Base-by-base conservation (phyloP, 92 coral and sea anemone genomes). In the Siderastrea radians region DNA sequence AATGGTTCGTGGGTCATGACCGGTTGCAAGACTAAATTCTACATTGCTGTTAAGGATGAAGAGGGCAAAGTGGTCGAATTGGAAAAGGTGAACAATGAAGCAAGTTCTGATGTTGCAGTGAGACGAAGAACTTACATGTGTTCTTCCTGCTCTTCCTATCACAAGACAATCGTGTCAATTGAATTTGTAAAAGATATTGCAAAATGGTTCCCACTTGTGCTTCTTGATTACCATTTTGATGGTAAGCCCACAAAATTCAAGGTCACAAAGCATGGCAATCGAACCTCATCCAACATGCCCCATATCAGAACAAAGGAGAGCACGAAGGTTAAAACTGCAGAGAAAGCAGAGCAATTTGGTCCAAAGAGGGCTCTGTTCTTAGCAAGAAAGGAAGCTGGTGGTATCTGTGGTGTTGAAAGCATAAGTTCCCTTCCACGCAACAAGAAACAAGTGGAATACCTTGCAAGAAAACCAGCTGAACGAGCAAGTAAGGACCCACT, bases 181-280 rank as follows among this genome's bases (percentile, higher is more conserved):
- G 88, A 80, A 81, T 90, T 61, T 73, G 88, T 57, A 16, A 91
- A 77, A 44, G 81, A 69, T 6, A 82, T 91, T 26, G 81, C 72
- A 1, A 87, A 82, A 46, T 91, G 94, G 91, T 82, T 74, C 63
- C 94, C 91, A 44, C 74, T 90, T 48, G 91, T 77, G 8, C 80
- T 91, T 77, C 87, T 91, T 16, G 50, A 75, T 57, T 91, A 82
- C 77, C 4, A 87, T 3, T 91, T 72, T 55, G 89, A 88, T 74
- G 90, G 90, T 0, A 68, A 90, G 58, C 86, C 89, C 0, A 64
- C 58, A 47, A 72, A 19, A 57, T 90, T 90, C 59, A 64, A 8
- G 7, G 66, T 90, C 15, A 65, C 60, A 45, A 19, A 72, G 48
- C 93, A 90, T 71, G 93, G 93, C 48, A 90, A 80, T 54, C 83